Percentiles rank a stretch among this genome's conserved stretches.
Conservation (phyloP, 37 sponge, comb jelly and placozoan species). For the Aplysina aerophoba region DNA sequence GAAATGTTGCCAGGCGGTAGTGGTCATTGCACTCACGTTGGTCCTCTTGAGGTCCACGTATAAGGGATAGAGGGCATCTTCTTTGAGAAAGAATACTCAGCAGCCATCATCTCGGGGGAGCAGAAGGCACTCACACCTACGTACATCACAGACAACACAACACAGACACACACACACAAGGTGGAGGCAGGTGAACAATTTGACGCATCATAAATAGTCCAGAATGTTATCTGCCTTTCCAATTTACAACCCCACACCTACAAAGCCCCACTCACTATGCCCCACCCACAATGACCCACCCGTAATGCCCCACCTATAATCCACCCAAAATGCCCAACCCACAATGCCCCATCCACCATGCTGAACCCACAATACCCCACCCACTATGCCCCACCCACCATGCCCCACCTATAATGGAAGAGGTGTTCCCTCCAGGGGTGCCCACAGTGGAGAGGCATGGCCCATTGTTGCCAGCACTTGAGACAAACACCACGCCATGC, state of each 20-base stretch:
- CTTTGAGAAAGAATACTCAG: conserved; percentile 75
- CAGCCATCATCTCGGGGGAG: conserved; percentile 92
- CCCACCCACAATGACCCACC: too few species aligned
- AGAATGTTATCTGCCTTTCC: too few species aligned
- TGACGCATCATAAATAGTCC: neutral
- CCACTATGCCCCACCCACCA: neutral
- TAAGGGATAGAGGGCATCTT: conserved; percentile 67
- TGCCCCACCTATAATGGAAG: conserved; percentile 75
- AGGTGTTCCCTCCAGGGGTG: conserved; percentile 89
- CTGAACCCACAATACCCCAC: conserved; percentile 65
- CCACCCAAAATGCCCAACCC: too few species aligned
- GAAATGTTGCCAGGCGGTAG: too few species aligned
- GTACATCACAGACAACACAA: too few species aligned
- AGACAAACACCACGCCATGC: conserved; percentile 87
- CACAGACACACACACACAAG: conserved; percentile 14
- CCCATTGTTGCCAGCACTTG: conserved; percentile 96
- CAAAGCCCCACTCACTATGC: too few species aligned
- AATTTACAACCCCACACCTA: too few species aligned
- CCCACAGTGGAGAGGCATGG: conserved; percentile 92
- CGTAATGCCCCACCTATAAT: too few species aligned
- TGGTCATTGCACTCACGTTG: conserved; percentile 76
- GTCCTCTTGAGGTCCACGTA: conserved; percentile 95
- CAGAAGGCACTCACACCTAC: conserved; percentile 93
- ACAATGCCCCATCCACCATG: too few species aligned
- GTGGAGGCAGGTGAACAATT: neutral